phyloP scores from a whole-genome alignment of 2,888 invertebrate species.

The Julus scandinavius region DNA sequence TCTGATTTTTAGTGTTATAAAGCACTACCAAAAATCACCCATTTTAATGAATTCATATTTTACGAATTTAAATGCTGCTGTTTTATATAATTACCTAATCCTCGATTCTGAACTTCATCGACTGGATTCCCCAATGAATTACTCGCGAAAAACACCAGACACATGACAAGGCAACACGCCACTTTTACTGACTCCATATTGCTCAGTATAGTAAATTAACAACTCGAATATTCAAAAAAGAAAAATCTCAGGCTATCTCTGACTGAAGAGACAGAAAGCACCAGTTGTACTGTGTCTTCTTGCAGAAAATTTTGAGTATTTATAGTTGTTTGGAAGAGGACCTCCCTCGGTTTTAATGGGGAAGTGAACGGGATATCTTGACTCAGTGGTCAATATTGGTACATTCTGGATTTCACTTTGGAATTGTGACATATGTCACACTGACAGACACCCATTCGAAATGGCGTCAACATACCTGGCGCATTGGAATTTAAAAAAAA shows the following conservation, averaged over 20 bases:
- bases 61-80: neutral
- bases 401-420: neutral
- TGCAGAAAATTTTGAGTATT: neutral
- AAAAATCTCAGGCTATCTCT: neutral
- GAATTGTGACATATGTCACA: neutral
- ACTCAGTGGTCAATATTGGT: neutral
- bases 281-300: neutral
- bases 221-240: neutral
- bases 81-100: neutral
- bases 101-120: neutral
- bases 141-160: neutral
- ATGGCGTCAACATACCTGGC: neutral
- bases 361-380: constrained; percentile 17
- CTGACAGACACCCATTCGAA: neutral
- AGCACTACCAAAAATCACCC: no score
- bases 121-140: neutral
- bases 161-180: neutral
- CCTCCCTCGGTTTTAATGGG: neutral
- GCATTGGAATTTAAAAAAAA: no score
- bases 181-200: neutral
- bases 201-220: neutral
- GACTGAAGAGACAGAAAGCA: neutral
- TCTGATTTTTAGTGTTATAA: no score
- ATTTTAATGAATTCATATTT: no score
- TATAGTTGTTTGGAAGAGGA: neutral